Conservation (phyloP, 2,797 vertebrate species). For the Enteromius mattozi region DNA sequence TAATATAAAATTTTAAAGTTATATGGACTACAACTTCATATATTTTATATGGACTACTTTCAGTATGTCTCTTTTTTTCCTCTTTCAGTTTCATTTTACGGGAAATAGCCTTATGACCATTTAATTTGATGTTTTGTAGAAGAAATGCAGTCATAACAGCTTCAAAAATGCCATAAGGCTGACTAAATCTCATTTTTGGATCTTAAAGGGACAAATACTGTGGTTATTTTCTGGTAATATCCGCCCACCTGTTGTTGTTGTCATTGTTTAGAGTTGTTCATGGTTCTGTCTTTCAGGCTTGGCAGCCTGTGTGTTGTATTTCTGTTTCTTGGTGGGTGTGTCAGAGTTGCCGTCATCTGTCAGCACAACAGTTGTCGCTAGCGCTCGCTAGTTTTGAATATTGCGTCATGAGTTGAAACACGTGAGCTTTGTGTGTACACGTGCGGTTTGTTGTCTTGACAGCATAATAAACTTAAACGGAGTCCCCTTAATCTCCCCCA, state of each 20-base stretch:
- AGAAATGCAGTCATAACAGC: not conserved
- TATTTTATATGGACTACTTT: not conserved
- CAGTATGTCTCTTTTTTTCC: not conserved
- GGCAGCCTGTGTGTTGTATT: slow-evolving; percentile 14
- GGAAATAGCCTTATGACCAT: not conserved
- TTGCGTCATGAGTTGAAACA: slow-evolving; percentile 28
- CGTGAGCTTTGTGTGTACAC: not conserved
- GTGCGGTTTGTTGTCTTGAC: not conserved
- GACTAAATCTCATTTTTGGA: not conserved
- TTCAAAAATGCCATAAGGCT: not conserved
- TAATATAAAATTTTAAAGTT: too few species aligned
- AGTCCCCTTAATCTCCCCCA: not conserved
- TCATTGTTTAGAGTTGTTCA: slow-evolving; percentile 8
- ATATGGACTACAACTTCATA: too few species aligned
- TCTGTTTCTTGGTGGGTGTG: slow-evolving; percentile 27
- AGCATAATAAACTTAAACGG: not conserved
- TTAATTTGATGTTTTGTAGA: not conserved
- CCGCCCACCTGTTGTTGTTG: slow-evolving; percentile 15
- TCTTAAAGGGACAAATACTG: not conserved
- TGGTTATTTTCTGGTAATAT: slow-evolving; percentile 1
- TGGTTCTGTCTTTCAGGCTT: slow-evolving; percentile 33
- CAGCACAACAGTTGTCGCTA: not conserved
- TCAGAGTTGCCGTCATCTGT: slow-evolving; percentile 15
- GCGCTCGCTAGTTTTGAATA: not conserved
- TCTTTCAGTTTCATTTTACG: not conserved